Evolutionary conservation across 2,113 vertebrate genomes (phyloP).

Genomic region (Lophura nycthemera): DNA sequence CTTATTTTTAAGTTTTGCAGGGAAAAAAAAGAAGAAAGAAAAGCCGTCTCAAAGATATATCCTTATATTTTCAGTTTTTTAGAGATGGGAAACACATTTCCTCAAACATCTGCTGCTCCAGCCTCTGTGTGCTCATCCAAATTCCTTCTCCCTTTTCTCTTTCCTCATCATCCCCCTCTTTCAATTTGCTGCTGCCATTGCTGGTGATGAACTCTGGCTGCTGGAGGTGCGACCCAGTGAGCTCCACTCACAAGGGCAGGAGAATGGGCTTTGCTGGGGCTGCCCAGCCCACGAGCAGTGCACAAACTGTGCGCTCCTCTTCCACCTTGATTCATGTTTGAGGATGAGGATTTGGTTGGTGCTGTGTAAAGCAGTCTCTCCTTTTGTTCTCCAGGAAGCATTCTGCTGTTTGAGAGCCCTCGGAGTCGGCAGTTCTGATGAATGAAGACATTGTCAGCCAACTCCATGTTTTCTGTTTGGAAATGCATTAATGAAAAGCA

Average conservation of each 20-base stretch:
- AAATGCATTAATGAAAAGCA: constrained; percentile 27
- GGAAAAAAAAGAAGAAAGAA: fast-evolving
- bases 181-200: background rate
- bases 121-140: background rate
- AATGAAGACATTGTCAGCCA: constrained; percentile 18
- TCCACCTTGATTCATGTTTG: background rate
- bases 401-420: background rate
- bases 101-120: constrained; percentile 38
- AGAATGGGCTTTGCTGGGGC: background rate
- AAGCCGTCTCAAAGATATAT: background rate
- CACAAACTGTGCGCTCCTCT: background rate
- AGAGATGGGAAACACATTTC: background rate
- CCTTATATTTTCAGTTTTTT: background rate
- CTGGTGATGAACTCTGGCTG: background rate
- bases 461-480: background rate
- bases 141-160: background rate
- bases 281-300: background rate
- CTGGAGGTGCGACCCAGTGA: background rate
- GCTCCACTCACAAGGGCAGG: background rate
- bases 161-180: background rate
- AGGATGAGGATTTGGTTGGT: background rate
- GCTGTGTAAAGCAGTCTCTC: background rate
- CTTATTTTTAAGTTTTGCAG: background rate
- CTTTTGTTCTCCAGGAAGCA: background rate
- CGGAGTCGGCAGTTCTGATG: background rate